Conservation (phyloP, 2,888 invertebrate species). For the Uloborus plumipes region DNA sequence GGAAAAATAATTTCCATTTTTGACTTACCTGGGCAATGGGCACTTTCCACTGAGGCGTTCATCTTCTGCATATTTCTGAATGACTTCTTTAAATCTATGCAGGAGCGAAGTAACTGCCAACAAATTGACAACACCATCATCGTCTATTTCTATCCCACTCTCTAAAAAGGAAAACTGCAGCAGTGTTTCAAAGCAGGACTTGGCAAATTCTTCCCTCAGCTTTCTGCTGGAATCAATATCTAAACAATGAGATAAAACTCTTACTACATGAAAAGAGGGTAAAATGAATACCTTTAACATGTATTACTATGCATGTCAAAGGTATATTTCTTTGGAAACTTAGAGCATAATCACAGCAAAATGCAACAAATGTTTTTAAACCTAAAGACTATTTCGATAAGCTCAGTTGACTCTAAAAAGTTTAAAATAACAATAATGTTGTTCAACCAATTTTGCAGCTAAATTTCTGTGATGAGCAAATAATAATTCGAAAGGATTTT, state of each 20-base stretch:
- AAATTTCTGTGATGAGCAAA: no score
- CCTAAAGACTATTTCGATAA: no score
- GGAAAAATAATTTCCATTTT: no score
- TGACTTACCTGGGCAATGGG: constrained; percentile 81
- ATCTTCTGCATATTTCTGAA: constrained; percentile 88
- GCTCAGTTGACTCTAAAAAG: no score
- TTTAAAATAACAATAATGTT: no score
- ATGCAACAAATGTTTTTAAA: no score
- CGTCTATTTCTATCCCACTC: constrained; percentile 58
- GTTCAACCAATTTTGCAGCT: background rate
- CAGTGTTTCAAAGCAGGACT: constrained; percentile 95
- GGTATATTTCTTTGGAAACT: no score
- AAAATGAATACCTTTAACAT: no score
- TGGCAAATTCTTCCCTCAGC: constrained; percentile 93
- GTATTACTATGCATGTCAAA: no score
- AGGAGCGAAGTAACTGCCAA: constrained; percentile 90
- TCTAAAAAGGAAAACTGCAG: constrained; percentile 87
- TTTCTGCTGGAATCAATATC: constrained; percentile 83
- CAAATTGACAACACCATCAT: constrained; percentile 74
- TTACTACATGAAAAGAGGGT: background rate
- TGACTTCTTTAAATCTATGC: constrained; percentile 92
- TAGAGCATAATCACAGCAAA: background rate
- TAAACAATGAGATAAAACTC: constrained; percentile 68
- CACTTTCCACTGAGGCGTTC: constrained; percentile 87
- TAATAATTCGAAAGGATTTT: no score